Percentiles rank a stretch among this genome's conserved stretches.
These are phyloP conservation scores for Tubiluchus corallicola DNA, from an alignment of 2,888 invertebrate species.

Conservation along the genomic window DNA sequence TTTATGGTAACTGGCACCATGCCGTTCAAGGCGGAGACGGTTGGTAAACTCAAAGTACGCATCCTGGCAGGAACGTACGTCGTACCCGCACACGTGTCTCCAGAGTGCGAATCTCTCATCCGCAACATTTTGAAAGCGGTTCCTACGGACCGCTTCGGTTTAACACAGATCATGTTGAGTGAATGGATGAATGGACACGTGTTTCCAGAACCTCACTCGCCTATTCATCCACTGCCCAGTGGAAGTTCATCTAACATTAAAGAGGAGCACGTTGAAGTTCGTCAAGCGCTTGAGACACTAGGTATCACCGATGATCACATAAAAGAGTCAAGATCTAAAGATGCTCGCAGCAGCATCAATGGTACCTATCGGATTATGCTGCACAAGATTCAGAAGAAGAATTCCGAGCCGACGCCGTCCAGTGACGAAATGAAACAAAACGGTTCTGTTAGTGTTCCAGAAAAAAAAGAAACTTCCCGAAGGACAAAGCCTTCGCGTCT, in stretches of 20 bases:
- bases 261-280: constrained; percentile 34
- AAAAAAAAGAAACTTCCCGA: too few relatives aligned
- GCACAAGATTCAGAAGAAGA: too few relatives aligned
- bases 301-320: constrained; percentile 43
- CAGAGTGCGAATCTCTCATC: constrained; percentile 27
- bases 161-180: background rate
- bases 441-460: too few relatives aligned
- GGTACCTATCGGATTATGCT: constrained; percentile 51
- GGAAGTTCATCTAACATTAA: constrained; percentile 11
- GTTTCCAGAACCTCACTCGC: constrained; percentile 5
- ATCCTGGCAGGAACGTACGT: constrained; percentile 44
- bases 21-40: constrained; percentile 56
- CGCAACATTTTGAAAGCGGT: constrained; percentile 7
- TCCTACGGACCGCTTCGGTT: background rate
- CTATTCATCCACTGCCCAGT: background rate
- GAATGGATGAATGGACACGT: constrained; percentile 5
- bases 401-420: too few relatives aligned
- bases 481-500: too few relatives aligned
- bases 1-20: constrained; percentile 57
- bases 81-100: constrained; percentile 26
- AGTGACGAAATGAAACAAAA: too few relatives aligned
- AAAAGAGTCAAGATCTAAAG: constrained; percentile 35
- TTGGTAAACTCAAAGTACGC: constrained; percentile 45
- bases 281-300: constrained; percentile 35
- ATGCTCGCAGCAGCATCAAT: constrained; percentile 43